These are phyloP conservation scores for Apodemus sylvaticus DNA, from an alignment of 2,113 vertebrate species.

Conservation along the genomic window DNA sequence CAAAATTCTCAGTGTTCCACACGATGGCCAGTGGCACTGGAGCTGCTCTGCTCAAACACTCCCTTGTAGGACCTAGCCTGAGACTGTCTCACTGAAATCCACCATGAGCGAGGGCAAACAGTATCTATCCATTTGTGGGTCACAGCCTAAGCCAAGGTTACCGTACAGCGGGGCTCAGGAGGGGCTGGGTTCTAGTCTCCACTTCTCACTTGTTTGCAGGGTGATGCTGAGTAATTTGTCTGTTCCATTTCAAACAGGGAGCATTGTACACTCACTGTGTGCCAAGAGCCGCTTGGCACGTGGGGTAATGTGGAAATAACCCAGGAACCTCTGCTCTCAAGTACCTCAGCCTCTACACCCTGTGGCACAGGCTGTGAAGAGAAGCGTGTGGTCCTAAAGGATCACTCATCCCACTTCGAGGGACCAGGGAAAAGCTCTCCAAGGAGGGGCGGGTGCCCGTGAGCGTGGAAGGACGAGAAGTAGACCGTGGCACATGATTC, in stretches of 20 bases:
- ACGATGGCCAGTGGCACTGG: fast-evolving
- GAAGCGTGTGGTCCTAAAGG: background rate
- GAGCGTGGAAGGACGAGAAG: background rate
- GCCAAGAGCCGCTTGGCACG: background rate
- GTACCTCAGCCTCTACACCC: no score
- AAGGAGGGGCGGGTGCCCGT: background rate
- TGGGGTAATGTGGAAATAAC: background rate
- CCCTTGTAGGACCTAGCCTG: background rate
- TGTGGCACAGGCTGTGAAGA: background rate
- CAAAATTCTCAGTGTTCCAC: background rate
- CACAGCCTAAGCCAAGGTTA: background rate
- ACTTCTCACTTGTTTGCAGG: background rate
- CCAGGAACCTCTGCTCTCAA: background rate
- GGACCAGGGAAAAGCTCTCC: background rate
- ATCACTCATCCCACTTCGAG: background rate
- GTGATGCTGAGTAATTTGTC: background rate
- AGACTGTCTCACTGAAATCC: background rate
- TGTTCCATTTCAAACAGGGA: background rate
- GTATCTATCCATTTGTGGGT: background rate
- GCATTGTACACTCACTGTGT: fast-evolving
- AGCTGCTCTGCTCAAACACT: background rate
- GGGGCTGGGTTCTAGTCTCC: background rate
- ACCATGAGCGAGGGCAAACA: background rate
- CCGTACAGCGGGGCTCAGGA: background rate
- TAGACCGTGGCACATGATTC: fast-evolving